Conservation (phyloP, 2,888 invertebrate genomes). For the Mesoligia furuncula region DNA sequence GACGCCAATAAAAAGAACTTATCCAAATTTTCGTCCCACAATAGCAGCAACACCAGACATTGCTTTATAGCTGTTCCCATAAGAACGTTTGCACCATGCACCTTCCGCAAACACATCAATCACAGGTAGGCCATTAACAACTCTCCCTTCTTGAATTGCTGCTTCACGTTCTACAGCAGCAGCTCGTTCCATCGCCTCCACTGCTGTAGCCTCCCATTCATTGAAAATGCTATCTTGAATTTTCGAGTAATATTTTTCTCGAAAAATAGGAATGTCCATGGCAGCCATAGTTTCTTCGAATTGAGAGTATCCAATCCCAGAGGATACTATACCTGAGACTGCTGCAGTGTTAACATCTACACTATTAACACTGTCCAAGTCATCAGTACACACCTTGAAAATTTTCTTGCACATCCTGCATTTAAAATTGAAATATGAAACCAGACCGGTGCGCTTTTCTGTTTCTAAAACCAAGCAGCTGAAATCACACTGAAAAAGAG, state of each 20-base stretch:
- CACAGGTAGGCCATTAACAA: conserved; percentile 19
- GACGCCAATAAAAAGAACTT: conserved; percentile 19
- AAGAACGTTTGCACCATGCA: conserved; percentile 30
- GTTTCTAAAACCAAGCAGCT: conserved; percentile 18
- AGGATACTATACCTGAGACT: too few species aligned
- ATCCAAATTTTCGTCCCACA: conserved; percentile 18
- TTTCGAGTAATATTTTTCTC: too few species aligned
- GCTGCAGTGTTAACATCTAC: too few species aligned
- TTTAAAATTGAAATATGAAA: too few species aligned
- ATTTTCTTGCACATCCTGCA: too few species aligned
- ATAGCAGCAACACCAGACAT: conserved; percentile 30
- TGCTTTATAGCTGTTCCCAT: conserved; percentile 23
- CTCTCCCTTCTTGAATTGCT: conserved; percentile 15
- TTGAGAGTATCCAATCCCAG: too few species aligned
- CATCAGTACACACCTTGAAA: conserved; percentile 7
- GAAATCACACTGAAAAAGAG: conserved; percentile 10
- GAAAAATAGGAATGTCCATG: too few species aligned
- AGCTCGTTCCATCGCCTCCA: neutral
- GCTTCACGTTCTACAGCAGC: conserved; percentile 21
- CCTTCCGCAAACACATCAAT: conserved; percentile 30
- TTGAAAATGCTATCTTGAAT: too few species aligned
- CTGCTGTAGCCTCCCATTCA: neutral
- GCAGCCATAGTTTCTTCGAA: too few species aligned
- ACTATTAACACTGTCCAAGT: too few species aligned
- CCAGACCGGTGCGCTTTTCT: neutral